These are phyloP conservation scores for Gallirallus australis DNA, from an alignment of 2,797 vertebrate species.

Conservation along the genomic window DNA sequence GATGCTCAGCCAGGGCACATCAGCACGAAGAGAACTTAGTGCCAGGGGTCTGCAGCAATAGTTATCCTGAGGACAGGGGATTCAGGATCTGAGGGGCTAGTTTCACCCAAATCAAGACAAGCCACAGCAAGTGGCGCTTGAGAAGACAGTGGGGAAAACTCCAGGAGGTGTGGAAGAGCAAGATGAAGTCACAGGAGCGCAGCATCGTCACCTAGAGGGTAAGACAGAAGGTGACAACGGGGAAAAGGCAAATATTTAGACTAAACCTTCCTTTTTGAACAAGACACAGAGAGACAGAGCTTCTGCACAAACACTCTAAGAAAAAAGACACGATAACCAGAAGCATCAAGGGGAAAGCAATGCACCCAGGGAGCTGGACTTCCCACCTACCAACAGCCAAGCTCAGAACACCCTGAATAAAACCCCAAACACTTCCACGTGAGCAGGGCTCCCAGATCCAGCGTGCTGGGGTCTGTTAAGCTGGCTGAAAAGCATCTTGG, in stretches of 20 bases:
- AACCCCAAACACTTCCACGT: not conserved
- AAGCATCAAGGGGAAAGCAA: not conserved
- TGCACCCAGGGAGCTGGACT: not conserved
- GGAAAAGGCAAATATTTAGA: not conserved
- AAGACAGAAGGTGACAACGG: not conserved
- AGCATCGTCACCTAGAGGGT: not conserved
- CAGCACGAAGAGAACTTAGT: not conserved
- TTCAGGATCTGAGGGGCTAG: not conserved
- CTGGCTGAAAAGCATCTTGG: not conserved
- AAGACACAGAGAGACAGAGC: not conserved
- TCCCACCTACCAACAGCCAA: rapidly evolving
- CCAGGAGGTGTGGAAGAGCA: not conserved
- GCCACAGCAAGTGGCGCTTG: not conserved
- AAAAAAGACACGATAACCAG: not conserved
- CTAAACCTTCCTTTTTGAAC: not conserved
- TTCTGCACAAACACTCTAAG: not conserved
- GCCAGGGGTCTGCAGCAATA: not conserved
- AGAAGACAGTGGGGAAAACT: not conserved
- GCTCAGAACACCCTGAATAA: not conserved
- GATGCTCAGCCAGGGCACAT: not conserved
- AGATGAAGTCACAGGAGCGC: not conserved
- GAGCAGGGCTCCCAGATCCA: not conserved
- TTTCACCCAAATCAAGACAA: not conserved
- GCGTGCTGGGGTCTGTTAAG: not conserved
- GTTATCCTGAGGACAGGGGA: not conserved